Conservation (phyloP, 2,113 vertebrate genomes). For the Xyrauchen texanus region DNA sequence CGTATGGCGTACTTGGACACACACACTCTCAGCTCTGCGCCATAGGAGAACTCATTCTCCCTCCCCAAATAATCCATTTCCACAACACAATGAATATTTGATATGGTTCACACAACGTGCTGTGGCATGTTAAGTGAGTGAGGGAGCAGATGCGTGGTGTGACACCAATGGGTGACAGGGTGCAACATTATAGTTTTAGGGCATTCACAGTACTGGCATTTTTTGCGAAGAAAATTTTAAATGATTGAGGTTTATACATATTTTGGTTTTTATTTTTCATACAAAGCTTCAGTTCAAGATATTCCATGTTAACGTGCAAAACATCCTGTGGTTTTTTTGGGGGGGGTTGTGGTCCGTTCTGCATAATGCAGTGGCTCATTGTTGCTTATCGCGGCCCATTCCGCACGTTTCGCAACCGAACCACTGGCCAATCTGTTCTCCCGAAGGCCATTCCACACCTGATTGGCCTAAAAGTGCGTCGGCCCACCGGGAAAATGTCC, state of each 20-base stretch:
- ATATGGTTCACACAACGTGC: constrained; percentile 62
- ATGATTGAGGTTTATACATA: neutral
- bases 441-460: no score
- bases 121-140: constrained; percentile 15
- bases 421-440: no score
- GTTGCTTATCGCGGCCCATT: no score
- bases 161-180: constrained; percentile 18
- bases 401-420: no score
- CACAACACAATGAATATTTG: constrained; percentile 74
- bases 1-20: constrained; percentile 59
- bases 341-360: no score
- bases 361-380: no score
- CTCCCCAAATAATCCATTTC: constrained; percentile 74
- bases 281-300: neutral
- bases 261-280: neutral
- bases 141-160: constrained; percentile 8
- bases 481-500: no score
- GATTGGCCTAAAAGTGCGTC: no score
- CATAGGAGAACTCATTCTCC: constrained; percentile 72
- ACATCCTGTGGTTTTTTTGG: no score
- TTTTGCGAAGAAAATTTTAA: neutral
- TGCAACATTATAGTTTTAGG: neutral
- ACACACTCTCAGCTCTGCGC: constrained; percentile 66
- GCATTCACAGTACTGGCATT: neutral
- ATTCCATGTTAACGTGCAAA: neutral